Evolutionary conservation across 2,888 invertebrate species (phyloP), one percentile per base, ranked within the genome.

Genomic region (Lydus trimaculatus): DNA sequence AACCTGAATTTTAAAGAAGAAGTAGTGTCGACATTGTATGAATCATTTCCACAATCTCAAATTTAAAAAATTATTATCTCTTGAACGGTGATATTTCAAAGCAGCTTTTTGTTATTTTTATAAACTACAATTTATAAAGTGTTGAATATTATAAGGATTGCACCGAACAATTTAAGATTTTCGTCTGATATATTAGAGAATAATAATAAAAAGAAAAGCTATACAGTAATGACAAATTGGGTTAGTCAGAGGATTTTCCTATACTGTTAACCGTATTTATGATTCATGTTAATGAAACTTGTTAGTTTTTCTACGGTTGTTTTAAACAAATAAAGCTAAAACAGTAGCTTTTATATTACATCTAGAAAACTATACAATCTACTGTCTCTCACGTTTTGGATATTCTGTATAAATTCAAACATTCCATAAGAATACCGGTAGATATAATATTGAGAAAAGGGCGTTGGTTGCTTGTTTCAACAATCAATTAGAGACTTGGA

Each of bases 81-180:
- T 56, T 56, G 25, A 56, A 56, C 13, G 56, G 56, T 56, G 56
- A 56, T 56, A 56, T 25, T 56, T 56, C 56, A 56, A 56, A 23
- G 56, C 8, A 25, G 23, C 25, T 56, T 56, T 7, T 56, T 6
- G 17, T 13, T 25, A 11, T 13, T 56, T 4, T 56, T 56, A 6
- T 56, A 2, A 4, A 11, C 7, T 43, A 17, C 7, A 43, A 39
- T 33, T 33, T 33, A 33, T 33, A 43, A 43, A 43, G 43, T 13
- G 43, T 33, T 43, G 43, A 13, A 43, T 43, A 43, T 43, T 43
- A 17, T 17, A 17, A 4, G 33, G 43, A 17, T 43, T 43, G 17
- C 17, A 43, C n/a, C 17, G 43, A 17, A 43, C 23, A 23, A 25
- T 56, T 23, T 23, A 20, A 23, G 20, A 9, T 48, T 48, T 48